phyloP scores from a whole-genome alignment of 2,888 invertebrate species.

The Drosophila neotestacea region DNA sequence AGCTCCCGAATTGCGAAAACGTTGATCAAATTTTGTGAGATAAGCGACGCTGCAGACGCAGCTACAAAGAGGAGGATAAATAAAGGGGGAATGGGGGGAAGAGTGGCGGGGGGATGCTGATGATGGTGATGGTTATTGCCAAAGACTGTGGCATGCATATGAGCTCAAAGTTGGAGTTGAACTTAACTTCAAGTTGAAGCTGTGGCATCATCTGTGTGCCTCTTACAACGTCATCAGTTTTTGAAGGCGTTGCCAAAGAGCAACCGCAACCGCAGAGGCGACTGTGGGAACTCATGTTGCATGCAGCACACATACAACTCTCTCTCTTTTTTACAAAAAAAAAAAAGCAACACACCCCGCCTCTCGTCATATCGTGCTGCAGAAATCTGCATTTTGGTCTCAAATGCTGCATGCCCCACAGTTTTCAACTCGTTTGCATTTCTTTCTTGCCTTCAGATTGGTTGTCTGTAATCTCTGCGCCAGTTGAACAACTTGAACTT shows the following conservation, averaged over 20 bases:
- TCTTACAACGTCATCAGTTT: slow-evolving; percentile 80
- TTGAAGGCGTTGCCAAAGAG: slow-evolving; percentile 79
- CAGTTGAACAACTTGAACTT: slow-evolving; percentile 54
- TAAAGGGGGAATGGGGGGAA: not conserved
- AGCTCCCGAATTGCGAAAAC: slow-evolving; percentile 85
- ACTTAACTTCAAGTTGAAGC: slow-evolving; percentile 31
- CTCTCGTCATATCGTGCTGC: slow-evolving; percentile 68
- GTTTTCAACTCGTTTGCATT: slow-evolving; percentile 74
- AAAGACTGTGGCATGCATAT: slow-evolving; percentile 60
- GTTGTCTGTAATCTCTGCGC: slow-evolving; percentile 67
- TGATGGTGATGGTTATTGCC: slow-evolving; percentile 40
- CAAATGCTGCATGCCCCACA: slow-evolving; percentile 26
- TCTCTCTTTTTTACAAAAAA: not conserved
- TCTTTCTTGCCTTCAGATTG: slow-evolving; percentile 61
- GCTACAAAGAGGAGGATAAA: not conserved
- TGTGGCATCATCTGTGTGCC: slow-evolving; percentile 52
- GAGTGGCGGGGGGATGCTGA: slow-evolving; percentile 8
- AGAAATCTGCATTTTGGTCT: slow-evolving; percentile 74
- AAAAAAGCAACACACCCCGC: slow-evolving; percentile 5
- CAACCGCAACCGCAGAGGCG: slow-evolving; percentile 73
- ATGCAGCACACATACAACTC: slow-evolving; percentile 70
- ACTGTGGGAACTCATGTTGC: slow-evolving; percentile 79
- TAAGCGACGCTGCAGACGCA: slow-evolving; percentile 56
- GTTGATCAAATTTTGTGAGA: slow-evolving; percentile 81
- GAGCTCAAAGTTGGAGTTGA: slow-evolving; percentile 38